Base-by-base conservation (phyloP, 2,797 vertebrate species). In the Trachops cirrhosus region DNA sequence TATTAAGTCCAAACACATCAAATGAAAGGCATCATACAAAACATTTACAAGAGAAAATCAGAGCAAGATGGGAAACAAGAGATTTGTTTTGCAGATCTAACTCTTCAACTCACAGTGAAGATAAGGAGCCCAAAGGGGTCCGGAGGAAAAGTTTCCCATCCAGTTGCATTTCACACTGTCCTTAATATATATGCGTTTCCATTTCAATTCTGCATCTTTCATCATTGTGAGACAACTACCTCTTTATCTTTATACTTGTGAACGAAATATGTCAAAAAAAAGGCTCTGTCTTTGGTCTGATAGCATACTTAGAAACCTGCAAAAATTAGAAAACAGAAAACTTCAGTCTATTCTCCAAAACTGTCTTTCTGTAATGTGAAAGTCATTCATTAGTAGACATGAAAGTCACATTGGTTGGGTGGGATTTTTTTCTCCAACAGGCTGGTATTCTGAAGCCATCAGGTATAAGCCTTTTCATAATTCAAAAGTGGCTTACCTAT, bases 31-130 rank as follows among this genome's bases (percentile, higher is more conserved):
- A 78, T 39, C 16, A 39, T 57, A 83, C 62, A 75, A 67, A 68
- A 39, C 46, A 89, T 44, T 70, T 86, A 67, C 3, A 54, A 73
- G 46, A 93, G 67, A 94, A 91, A 90, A 78, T 91, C 73, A 75
- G 62, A 44, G 29, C 29, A 11, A 80, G 41, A 78, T 70, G 22
- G 50, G 24, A 87, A 95, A 37, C 19, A 41, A 50, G 67, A 79
- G 57, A 48, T 2, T 34, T 39, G 68, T 73, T 78, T 22, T 67
- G 18, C 77, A 77, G 7, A 37, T 74, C 67, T 50, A 46, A 37
- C 29, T 78, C 85, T 90, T 32, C 5, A 62, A 26, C 34, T 41
- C 52, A 46, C 34, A 68, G 78, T 21, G 39, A 82, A 16, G n/a
- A 41, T 16, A 39, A 6, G 4, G 18, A 70, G 41, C 3, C 57